These are phyloP conservation scores for Polymixis flavicincta DNA, from an alignment of 2,888 invertebrate species.

Conservation along the genomic window DNA sequence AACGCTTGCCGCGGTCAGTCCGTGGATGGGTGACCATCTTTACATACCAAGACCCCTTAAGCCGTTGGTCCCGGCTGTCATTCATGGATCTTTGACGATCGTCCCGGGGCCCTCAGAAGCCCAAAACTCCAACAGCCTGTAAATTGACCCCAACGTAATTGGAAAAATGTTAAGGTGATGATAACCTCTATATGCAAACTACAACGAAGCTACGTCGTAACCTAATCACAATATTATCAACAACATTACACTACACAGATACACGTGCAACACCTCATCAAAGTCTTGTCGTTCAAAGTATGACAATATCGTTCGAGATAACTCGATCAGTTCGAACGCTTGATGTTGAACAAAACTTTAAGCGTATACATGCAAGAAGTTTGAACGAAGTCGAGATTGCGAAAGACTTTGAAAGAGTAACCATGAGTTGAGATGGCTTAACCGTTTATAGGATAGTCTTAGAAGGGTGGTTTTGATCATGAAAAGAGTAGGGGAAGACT, in stretches of 20 bases:
- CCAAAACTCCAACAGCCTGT: neutral
- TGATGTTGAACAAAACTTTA: conserved; percentile 34
- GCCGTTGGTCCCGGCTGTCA: neutral
- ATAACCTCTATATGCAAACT: neutral
- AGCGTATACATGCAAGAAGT: conserved; percentile 30
- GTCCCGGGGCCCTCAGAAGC: neutral
- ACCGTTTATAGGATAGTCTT: neutral
- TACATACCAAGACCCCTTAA: too few relatives aligned
- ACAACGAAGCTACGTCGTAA: neutral
- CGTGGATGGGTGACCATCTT: too few relatives aligned
- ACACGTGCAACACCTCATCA: conserved; percentile 30
- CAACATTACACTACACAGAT: conserved; percentile 23
- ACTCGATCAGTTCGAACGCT: conserved; percentile 35
- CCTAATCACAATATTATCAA: conserved; percentile 8
- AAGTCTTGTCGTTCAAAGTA: conserved; percentile 25
- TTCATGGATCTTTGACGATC: neutral
- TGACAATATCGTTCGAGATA: conserved; percentile 47
- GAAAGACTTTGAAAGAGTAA: conserved; percentile 2
- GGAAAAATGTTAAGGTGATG: too few relatives aligned
- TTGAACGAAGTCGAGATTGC: conserved; percentile 24
- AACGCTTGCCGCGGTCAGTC: too few relatives aligned
- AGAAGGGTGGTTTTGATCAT: neutral
- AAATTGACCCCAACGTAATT: too few relatives aligned
- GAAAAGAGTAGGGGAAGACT: neutral
- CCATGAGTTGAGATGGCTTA: conserved; percentile 2